These are phyloP conservation scores for Passer domesticus DNA, from an alignment of 2,113 vertebrate species.

Conservation along the genomic window DNA sequence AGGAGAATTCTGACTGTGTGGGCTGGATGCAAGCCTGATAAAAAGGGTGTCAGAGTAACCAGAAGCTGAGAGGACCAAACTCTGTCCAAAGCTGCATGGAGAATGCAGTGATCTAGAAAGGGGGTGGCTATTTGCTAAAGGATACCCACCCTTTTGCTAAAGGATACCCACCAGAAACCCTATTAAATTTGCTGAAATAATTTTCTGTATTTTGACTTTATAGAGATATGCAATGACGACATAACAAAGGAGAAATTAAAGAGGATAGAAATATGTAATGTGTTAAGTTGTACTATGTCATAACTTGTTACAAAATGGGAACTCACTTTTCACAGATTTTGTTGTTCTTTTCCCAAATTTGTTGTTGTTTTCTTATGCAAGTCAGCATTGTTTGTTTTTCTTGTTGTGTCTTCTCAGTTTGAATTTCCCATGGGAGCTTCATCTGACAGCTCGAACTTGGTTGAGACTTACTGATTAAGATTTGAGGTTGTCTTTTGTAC, in stretches of 20 bases:
- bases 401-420: not conserved
- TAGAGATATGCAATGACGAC: not conserved
- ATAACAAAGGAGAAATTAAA: not conserved
- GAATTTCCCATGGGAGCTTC: not conserved
- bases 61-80: not conserved
- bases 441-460: not conserved
- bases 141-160: too few relatives aligned
- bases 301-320: not conserved
- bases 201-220: not conserved
- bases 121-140: not conserved
- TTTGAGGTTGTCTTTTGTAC: not conserved
- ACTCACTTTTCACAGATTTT: not conserved
- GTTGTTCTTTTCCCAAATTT: not conserved
- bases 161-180: not conserved
- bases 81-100: not conserved
- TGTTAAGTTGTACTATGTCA: not conserved
- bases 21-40: not conserved
- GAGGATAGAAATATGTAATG: not conserved
- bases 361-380: not conserved
- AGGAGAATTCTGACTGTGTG: not conserved
- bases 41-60: not conserved
- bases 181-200: not conserved
- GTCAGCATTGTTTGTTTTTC: not conserved
- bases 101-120: not conserved
- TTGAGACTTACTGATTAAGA: not conserved